Conservation (phyloP, 2,888 invertebrate species). For the Cryptosula pallasiana region DNA sequence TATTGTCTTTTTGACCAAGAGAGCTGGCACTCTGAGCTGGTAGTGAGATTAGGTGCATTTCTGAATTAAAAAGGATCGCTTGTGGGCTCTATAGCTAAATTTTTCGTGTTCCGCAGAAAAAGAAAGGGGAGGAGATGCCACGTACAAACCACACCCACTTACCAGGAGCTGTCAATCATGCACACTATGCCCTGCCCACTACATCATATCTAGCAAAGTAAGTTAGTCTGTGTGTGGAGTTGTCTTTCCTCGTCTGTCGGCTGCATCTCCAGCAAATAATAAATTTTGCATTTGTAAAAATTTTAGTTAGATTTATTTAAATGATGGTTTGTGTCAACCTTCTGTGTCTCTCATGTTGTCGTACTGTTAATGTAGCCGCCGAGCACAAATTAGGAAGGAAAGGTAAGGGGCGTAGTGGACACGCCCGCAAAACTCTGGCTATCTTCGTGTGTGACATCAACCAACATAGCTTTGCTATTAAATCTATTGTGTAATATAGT, state of each 20-base stretch:
- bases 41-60: too few relatives aligned
- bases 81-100: too few relatives aligned
- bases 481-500: not conserved
- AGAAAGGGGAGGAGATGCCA: not conserved
- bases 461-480: not conserved
- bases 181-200: constrained; percentile 17
- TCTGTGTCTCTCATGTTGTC: not conserved
- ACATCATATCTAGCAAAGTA: constrained; percentile 10
- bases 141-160: constrained; percentile 18
- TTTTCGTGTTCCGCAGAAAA: not conserved
- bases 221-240: too few relatives aligned
- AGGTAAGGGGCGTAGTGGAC: not conserved
- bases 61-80: too few relatives aligned
- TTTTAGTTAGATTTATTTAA: too few relatives aligned
- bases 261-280: too few relatives aligned
- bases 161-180: constrained; percentile 18
- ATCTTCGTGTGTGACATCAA: not conserved
- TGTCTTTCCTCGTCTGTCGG: too few relatives aligned
- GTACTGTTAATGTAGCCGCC: not conserved
- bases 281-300: too few relatives aligned
- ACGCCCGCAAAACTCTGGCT: not conserved
- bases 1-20: too few relatives aligned
- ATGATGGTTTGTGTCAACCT: too few relatives aligned
- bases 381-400: not conserved
- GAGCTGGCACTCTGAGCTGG: too few relatives aligned